Base-by-base conservation (phyloP, 2,888 invertebrate genomes). In the Acanthococcus lagerstroemiae region DNA sequence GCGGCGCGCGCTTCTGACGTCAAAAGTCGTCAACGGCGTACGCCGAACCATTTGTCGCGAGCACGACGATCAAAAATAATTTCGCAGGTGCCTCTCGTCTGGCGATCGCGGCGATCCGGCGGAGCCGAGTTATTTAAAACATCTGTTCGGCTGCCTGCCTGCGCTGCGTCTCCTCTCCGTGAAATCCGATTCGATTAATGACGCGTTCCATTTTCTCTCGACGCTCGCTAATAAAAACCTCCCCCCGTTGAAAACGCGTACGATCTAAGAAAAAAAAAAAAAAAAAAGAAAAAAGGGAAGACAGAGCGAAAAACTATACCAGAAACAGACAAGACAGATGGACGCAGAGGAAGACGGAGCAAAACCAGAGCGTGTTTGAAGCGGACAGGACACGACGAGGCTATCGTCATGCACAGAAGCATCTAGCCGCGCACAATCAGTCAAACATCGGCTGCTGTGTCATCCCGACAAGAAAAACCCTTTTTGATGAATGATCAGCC, bases 61-160 rank as follows among this genome's bases (percentile, higher is more conserved):
- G n/a, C n/a, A n/a, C n/a, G 12, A 37, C n/a, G 48, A 61, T 61
- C 50, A 61, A 61, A 61, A 61, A 61, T 61, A 61, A 61, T 61
- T 61, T 61, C 61, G 61, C 61, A 61, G 61, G 61, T 61, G 61
- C 48, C 26, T 50, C 50, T 50, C 50, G 48, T 61, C 61, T 50
- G 21, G 30, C 25, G 27, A 26, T 21, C 26, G 25, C 27, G 50
- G 30, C 30, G 1, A 58, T 25, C 24, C 48, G 27, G 5, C 46
- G 19, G 5, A 15, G 21, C 25, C 19, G 21, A 24, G 45, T 61
- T 61, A 61, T 61, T 61, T 50, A 50, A 61, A 61, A 61, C 61
- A 61, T 61, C 61, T 61, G 61, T 61, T 61, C 4, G 25, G 9
- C 1, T 2, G 3, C n/a, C n/a, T n/a, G 37, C n/a, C 37, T 2